Base-by-base conservation (phyloP, 2,888 invertebrate genomes). In the Ethmia dodecea region DNA sequence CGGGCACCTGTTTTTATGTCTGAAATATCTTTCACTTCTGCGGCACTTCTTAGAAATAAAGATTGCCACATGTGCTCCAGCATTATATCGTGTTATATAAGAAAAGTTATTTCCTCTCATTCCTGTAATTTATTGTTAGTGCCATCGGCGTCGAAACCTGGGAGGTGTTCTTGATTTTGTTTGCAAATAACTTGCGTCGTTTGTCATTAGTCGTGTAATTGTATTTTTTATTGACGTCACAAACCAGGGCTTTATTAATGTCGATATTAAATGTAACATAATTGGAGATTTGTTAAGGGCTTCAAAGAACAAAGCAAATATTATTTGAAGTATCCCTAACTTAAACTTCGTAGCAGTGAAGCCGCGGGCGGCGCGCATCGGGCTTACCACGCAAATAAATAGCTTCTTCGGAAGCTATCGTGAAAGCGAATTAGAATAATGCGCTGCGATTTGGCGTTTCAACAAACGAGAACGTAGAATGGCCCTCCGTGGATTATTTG, bases 391-490 rank as follows among this genome's bases (percentile, higher is more conserved):
- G 64, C 67, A 73, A 80, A 83, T 77, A 83, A 83, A 83, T 83
- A 79, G 78, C 78, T 76, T 71, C 75, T 81, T 80, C 74, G 67
- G 75, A 79, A 84, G 81, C 83, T 75, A 83, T 80, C 74, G 70
- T 60, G 72, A 70, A 75, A 72, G 72, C 74, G 74, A 83, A 84
- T 84, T 86, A 84, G 83, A 84, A 86, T 86, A 84, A 86, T 84
- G 81, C 72, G 62, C 71, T 72, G 65, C 78, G 80, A 86, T 86
- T 86, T 83, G 74, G 79, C 74, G 65, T 83, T 81, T 77, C 80
- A 74, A 80, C 84, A 79, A 81, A 79, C 78, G 77, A 78, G 77
- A 67, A 62, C 65, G 62, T 64, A 59, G 68, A 81, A 79, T 72
- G 63, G 74, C 74, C 73, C 80, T 80, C 80, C 50, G 79, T 75